These are phyloP conservation scores for Oxyura jamaicensis DNA, from an alignment of 2,113 vertebrate species.

Conservation along the genomic window DNA sequence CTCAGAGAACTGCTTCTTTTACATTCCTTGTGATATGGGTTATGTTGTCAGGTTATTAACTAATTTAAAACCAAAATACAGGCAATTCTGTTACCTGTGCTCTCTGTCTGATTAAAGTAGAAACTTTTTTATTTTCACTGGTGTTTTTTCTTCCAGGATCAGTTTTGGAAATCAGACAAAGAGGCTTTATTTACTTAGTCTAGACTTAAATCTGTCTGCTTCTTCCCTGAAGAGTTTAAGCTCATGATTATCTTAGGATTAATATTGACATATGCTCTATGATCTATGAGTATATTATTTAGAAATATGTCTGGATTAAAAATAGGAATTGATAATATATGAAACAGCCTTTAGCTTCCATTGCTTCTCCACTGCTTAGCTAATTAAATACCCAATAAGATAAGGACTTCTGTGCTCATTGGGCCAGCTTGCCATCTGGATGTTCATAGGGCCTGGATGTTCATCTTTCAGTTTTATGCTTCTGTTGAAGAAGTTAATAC, in stretches of 20 bases:
- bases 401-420: neutral
- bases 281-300: neutral
- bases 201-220: neutral
- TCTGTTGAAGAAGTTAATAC: neutral
- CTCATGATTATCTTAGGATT: neutral
- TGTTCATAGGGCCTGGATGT: neutral
- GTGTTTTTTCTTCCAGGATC: neutral
- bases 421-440: neutral
- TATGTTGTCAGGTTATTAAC: neutral
- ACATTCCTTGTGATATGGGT: neutral
- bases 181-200: accelerated
- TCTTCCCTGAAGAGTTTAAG: neutral
- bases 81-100: neutral
- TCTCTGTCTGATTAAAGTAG: neutral
- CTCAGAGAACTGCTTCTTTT: neutral
- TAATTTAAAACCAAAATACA: neutral
- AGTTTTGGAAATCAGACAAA: neutral
- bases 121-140: neutral
- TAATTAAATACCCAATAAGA: neutral
- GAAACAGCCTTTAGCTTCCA: neutral
- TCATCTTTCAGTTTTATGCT: neutral
- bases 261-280: neutral
- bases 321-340: neutral
- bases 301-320: neutral
- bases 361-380: neutral